Conservation (phyloP, 2,797 vertebrate genomes). For the Tangara arthus region DNA sequence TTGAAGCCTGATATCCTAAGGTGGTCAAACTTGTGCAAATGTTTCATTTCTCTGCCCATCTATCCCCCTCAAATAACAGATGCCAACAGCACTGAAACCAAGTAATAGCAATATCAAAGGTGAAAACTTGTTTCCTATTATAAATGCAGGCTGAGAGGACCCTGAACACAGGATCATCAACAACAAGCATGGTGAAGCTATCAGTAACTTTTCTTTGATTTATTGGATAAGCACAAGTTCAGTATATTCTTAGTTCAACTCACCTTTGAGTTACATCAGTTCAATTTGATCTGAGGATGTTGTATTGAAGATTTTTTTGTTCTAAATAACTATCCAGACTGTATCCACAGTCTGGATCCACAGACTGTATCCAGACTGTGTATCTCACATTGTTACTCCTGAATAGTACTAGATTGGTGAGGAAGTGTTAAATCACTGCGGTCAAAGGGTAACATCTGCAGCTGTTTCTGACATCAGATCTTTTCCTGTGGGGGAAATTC, state of each 20-base stretch:
- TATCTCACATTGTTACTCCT: background rate
- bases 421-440: background rate
- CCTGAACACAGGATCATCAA: background rate
- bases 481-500: constrained; percentile 16
- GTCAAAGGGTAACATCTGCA: constrained; percentile 20
- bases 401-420: background rate
- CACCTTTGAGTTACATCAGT: background rate
- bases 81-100: background rate
- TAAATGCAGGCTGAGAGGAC: background rate
- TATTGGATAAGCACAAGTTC: background rate
- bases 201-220: background rate
- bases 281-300: background rate
- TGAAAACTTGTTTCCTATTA: background rate
- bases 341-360: too few species aligned
- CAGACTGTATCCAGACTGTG: too few species aligned
- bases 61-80: background rate
- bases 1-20: background rate
- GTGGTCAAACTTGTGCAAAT: background rate
- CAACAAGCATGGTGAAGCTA: background rate
- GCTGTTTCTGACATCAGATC: background rate
- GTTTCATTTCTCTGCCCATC: background rate
- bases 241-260: background rate
- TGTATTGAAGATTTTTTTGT: background rate
- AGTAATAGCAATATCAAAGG: background rate
- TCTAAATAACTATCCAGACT: background rate